Percentiles rank a stretch among this genome's conserved stretches.
Conservation (phyloP, 2,113 vertebrate genomes). For the Cyanocitta stelleri region DNA sequence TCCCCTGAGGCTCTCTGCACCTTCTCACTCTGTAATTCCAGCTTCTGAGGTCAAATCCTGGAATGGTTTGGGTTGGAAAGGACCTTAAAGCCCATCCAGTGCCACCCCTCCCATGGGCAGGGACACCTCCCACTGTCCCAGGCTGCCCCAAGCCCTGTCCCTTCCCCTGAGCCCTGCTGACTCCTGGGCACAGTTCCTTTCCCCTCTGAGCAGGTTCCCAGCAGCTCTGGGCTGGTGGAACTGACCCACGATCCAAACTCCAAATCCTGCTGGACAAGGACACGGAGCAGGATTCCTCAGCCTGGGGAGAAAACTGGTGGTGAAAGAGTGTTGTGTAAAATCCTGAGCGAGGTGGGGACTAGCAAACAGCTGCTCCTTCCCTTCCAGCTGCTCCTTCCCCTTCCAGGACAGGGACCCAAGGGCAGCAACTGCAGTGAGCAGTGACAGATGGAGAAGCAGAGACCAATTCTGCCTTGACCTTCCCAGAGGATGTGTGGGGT, state of each 20-base stretch:
- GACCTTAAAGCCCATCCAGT: background rate
- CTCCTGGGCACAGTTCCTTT: background rate
- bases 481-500: background rate
- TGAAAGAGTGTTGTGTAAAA: background rate
- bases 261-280: background rate
- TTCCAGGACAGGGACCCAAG: background rate
- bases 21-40: background rate
- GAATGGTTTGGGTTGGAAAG: background rate
- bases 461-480: background rate
- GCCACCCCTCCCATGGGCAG: background rate
- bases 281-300: background rate
- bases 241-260: background rate
- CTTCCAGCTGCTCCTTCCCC: background rate
- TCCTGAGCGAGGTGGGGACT: fast-evolving
- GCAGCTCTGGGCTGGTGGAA: background rate
- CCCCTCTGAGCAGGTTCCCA: background rate
- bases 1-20: background rate
- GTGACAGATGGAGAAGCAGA: background rate
- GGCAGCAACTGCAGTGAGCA: background rate
- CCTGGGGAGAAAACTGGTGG: background rate
- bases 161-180: background rate
- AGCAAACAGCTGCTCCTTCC: background rate
- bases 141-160: background rate
- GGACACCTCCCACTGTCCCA: background rate
- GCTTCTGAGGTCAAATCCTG: background rate